These are phyloP conservation scores for Petrocephalus schoutedeni DNA, from an alignment of 2,797 vertebrate genomes.

Conservation along the genomic window DNA sequence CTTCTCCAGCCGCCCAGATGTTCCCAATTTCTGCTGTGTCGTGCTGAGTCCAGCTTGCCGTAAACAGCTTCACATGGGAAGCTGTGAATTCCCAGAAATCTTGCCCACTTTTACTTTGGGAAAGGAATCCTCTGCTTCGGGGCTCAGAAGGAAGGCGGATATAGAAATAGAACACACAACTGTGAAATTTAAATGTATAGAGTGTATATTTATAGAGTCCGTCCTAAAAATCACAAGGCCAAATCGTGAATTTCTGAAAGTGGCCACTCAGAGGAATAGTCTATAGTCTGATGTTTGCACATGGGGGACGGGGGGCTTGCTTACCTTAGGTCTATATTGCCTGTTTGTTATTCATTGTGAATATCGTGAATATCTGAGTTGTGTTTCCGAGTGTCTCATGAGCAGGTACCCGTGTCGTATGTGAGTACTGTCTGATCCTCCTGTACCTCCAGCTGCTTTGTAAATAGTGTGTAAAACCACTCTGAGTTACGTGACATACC, in stretches of 20 bases:
- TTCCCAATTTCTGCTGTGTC: slow-evolving; percentile 20
- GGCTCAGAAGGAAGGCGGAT: not conserved
- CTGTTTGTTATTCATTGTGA: not conserved
- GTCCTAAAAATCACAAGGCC: not conserved
- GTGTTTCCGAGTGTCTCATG: not conserved
- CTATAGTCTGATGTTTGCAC: not conserved
- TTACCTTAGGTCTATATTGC: not conserved
- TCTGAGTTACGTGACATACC: not conserved
- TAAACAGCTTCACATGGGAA: slow-evolving; percentile 36
- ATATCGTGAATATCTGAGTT: not conserved
- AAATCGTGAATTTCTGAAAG: not conserved
- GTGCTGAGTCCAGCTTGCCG: slow-evolving; percentile 26
- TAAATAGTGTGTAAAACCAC: not conserved
- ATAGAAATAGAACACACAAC: not conserved
- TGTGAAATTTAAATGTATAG: not conserved
- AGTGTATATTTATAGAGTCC: not conserved
- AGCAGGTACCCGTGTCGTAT: not conserved
- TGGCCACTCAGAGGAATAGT: too few species aligned
- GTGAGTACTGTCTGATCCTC: not conserved
- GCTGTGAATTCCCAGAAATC: slow-evolving; percentile 30
- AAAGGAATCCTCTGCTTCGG: not conserved
- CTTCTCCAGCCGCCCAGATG: slow-evolving; percentile 21
- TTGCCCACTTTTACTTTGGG: not conserved
- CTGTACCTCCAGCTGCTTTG: not conserved
- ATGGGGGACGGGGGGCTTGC: not conserved